Conservation (phyloP, 2,797 vertebrate species). For the Calcarius lapponicus region DNA sequence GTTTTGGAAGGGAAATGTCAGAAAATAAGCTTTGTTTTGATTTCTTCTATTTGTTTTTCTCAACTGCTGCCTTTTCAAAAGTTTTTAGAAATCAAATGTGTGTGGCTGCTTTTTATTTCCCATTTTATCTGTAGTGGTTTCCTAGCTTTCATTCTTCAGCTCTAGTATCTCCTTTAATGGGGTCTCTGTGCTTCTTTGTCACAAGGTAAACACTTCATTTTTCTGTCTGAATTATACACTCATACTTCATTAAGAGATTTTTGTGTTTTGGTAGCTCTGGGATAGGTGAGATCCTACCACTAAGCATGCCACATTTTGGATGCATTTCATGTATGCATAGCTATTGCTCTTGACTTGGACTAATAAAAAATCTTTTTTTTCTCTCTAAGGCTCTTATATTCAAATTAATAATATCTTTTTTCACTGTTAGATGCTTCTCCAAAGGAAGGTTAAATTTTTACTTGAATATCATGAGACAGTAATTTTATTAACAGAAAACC, state of each 20-base stretch:
- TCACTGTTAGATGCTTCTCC: neutral
- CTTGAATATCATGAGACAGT: constrained; percentile 19
- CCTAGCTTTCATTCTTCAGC: neutral
- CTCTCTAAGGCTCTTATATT: neutral
- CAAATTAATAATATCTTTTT: neutral
- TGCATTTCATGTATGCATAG: neutral
- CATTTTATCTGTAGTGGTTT: neutral
- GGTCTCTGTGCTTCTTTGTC: neutral
- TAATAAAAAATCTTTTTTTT: neutral
- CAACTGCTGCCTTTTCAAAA: neutral
- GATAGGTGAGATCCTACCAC: neutral
- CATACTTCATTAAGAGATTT: neutral
- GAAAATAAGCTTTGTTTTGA: constrained; percentile 8
- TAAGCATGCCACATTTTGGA: neutral
- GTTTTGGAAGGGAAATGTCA: neutral
- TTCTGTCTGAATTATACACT: neutral
- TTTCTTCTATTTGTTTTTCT: constrained; percentile 24
- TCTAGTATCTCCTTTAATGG: neutral
- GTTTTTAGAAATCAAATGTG: neutral
- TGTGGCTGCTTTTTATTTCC: neutral
- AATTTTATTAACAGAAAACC: neutral
- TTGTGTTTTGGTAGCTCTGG: neutral
- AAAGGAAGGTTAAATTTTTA: constrained; percentile 9
- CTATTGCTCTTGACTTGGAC: neutral
- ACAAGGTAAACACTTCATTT: neutral